Evolutionary conservation across 2,797 vertebrate genomes (phyloP).

Genomic region (Acestrorhynchus altus): DNA sequence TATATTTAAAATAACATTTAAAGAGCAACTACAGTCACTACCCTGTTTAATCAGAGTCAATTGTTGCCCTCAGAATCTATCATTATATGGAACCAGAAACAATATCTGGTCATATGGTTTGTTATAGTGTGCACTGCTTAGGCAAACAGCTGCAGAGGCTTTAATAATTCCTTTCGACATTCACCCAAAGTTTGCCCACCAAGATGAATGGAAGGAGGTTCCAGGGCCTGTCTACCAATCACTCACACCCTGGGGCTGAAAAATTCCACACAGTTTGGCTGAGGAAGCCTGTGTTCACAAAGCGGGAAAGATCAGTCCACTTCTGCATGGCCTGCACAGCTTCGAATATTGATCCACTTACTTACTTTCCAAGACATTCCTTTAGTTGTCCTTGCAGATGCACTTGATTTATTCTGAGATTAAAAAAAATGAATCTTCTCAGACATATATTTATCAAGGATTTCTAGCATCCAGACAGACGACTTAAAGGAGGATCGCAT

Average conservation of each 20-base stretch:
- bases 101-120: too few species aligned
- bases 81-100: background rate
- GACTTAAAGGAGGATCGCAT: constrained; percentile 1
- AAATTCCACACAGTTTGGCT: constrained; percentile 69
- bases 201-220: constrained; percentile 61
- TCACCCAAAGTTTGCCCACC: constrained; percentile 43
- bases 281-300: constrained; percentile 58
- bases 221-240: constrained; percentile 12
- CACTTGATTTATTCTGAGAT: constrained; percentile 7
- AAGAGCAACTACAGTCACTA: too few species aligned
- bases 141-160: background rate
- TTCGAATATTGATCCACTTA: background rate
- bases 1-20: too few species aligned
- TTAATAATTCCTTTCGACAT: constrained; percentile 21
- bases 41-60: too few species aligned
- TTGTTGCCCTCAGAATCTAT: background rate
- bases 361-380: constrained; percentile 41
- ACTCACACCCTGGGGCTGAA: constrained; percentile 44
- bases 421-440: background rate
- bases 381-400: background rate
- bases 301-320: constrained; percentile 53
- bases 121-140: too few species aligned
- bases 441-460: background rate
- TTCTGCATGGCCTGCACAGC: constrained; percentile 55
- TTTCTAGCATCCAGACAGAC: background rate